Base-by-base conservation (phyloP, 1,140 invertebrate species). In the Oscheius sp. region DNA sequence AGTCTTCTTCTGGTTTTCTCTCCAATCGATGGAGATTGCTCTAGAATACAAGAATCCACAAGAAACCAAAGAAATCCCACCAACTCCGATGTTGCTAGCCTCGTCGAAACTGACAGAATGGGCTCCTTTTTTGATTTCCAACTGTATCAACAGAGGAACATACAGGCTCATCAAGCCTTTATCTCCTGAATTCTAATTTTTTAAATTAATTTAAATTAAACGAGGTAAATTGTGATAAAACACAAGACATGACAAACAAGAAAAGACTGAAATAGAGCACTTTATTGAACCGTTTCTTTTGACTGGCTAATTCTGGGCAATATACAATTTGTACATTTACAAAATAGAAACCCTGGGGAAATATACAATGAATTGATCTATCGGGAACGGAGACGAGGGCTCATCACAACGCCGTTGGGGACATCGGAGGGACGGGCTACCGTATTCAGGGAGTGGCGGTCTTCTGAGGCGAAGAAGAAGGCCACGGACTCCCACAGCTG, bases 91-190 rank as follows among this genome's bases (percentile, higher is more conserved):
- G 49, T 26, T 55, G 49, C 49, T 55, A 55, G 7, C 31, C 26
- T 63, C 61, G 32, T 63, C 61, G 31, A 63, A 63, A 32, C 20
- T n/a, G 31, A 63, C 29, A n/a, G 10, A 18, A n/a, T 63, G 18
- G 10, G 61, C 18, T 34, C 61, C 34, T 10, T 62, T 58, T 55
- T 38, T 71, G 3, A 71, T 34, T 55, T 71, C 69, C 23, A 71
- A 38, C 26, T 58, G 69, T 64, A 71, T 61, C 15, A 71, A 35
- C 3, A 71, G 38, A 26, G 69, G 69, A 1, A 71, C 69, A 34
- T 71, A 71, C 2, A 71, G 46, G 38, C 62, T 71, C 34, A 42
- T 63, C 69, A 64, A n/a, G n/a, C n/a, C n/a, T n/a, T n/a, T n/a
- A n/a, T n/a, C n/a, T n/a, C n/a, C n/a, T n/a, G n/a, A n/a, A n/a